phyloP scores from a whole-genome alignment of 2,888 invertebrate genomes.

The Carterocephalus palaemon region DNA sequence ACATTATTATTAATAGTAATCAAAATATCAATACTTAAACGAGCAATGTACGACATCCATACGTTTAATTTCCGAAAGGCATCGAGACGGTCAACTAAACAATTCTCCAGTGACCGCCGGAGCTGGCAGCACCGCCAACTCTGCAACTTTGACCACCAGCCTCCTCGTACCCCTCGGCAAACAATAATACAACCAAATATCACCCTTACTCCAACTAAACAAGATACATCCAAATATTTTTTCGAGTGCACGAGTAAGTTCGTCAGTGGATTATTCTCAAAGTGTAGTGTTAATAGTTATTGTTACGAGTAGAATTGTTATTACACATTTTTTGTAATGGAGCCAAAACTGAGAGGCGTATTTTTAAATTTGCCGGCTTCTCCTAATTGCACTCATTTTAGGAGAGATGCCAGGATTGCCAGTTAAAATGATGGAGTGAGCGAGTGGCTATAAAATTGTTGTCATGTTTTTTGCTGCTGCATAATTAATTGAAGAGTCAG shows the following conservation, averaged over 20 bases:
- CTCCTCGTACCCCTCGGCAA: conserved; percentile 18
- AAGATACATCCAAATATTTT: neutral
- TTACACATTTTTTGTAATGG: conserved; percentile 57
- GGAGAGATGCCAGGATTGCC: conserved; percentile 19
- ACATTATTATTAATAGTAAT: neutral
- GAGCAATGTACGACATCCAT: conserved; percentile 19
- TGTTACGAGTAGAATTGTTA: conserved; percentile 58
- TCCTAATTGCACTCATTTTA: conserved; percentile 23
- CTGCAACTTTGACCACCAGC: conserved; percentile 44
- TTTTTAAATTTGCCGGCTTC: conserved; percentile 23
- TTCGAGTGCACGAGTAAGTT: conserved; percentile 1
- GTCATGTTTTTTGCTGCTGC: conserved; percentile 4
- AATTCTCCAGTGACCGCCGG: conserved; percentile 63
- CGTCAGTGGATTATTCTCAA: conserved; percentile 25
- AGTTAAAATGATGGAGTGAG: conserved; percentile 17
- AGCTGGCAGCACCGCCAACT: conserved; percentile 60
- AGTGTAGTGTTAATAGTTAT: conserved; percentile 58
- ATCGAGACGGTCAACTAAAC: conserved; percentile 60
- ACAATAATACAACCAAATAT: neutral
- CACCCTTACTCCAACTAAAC: conserved; percentile 5
- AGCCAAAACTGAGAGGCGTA: conserved; percentile 46
- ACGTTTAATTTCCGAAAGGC: conserved; percentile 24
- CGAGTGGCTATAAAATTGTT: conserved; percentile 17
- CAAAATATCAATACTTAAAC: conserved; percentile 6
- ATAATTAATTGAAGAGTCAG: conserved; percentile 3